Evolutionary conservation across 2,888 invertebrate genomes (phyloP), one percentile per base, ranked within the genome.

Genomic region (Dicyrtoma fusca): DNA sequence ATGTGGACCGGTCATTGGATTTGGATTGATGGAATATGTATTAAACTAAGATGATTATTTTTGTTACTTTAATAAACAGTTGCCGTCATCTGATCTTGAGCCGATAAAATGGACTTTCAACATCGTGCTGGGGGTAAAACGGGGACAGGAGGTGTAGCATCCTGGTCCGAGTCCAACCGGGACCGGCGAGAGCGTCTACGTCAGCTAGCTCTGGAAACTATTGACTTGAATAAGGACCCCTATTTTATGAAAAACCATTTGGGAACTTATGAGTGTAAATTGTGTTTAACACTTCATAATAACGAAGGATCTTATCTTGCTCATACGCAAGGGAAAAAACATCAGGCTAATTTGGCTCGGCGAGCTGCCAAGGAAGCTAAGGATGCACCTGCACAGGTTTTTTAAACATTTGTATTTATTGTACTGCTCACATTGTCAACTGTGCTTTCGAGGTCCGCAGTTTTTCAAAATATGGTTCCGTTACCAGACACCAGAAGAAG

Each of bases 191-290:
- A 99, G 84, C 89, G 98, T 71, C 88, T 98, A 34, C 89, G 98
- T 13, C 97, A 97, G 84, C 88, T 99, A 61, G 99, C 99, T 25
- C 86, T 99, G 72, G 99, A 99, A 84, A 99, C 99, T 0, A 99
- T 99, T 74, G 99, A 99, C 84, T 87, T 99, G 25, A 95, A 97
- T 83, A 99, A 99, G 85, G 99, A 99, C 88, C 99, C 99, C 0
- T 99, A 99, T 89, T 99, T 99, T 88, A 99, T 99, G 99, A 97
- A 97, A 89, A 99, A 99, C 86, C 99, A 99, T 86, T 87, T 97
- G 81, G 97, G 92, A 87, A 84, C 98, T 0, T 99, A 99, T 84
- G 99, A 99, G 85, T 99, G 99, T 84, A 99, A 99, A 86, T 85
- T 99, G 4, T 99, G 99, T 87, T 85, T 99, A 66, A 99, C 99